These are phyloP conservation scores for Erebia ligea DNA, from an alignment of 2,888 invertebrate genomes.

Conservation along the genomic window DNA sequence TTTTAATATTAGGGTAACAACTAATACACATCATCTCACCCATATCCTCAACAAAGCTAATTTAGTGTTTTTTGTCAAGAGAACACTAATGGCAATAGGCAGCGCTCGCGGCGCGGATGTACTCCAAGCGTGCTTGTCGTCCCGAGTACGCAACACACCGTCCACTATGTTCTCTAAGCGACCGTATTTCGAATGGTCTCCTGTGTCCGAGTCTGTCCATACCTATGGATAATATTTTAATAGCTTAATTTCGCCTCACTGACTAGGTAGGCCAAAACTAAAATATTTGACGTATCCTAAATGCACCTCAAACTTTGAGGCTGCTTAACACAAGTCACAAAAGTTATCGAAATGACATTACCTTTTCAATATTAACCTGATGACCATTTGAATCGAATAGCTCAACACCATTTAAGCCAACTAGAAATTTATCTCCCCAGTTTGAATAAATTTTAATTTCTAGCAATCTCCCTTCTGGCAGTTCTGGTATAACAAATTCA, in stretches of 20 bases:
- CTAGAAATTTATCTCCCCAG: conserved; percentile 91
- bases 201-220: conserved; percentile 84
- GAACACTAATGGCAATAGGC: conserved; percentile 84
- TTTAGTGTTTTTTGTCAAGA: conserved; percentile 78
- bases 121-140: conserved; percentile 91
- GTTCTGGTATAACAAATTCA: conserved; percentile 89
- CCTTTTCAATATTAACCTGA: conserved; percentile 84
- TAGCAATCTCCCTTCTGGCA: conserved; percentile 87
- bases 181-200: conserved; percentile 78
- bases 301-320: background rate
- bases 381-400: conserved; percentile 86
- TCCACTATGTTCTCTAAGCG: conserved; percentile 86
- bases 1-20: background rate
- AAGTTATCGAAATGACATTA: conserved; percentile 49
- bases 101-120: conserved; percentile 84
- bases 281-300: background rate
- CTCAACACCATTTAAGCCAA: conserved; percentile 91
- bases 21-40: conserved; percentile 69
- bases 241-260: no score
- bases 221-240: conserved; percentile 69
- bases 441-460: conserved; percentile 87
- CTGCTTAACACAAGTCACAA: background rate
- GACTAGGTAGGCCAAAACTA: no score
- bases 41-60: conserved; percentile 88
- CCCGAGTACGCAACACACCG: conserved; percentile 88